These are phyloP conservation scores for Caranx melampygus DNA, from an alignment of 2,113 vertebrate genomes.

Conservation along the genomic window DNA sequence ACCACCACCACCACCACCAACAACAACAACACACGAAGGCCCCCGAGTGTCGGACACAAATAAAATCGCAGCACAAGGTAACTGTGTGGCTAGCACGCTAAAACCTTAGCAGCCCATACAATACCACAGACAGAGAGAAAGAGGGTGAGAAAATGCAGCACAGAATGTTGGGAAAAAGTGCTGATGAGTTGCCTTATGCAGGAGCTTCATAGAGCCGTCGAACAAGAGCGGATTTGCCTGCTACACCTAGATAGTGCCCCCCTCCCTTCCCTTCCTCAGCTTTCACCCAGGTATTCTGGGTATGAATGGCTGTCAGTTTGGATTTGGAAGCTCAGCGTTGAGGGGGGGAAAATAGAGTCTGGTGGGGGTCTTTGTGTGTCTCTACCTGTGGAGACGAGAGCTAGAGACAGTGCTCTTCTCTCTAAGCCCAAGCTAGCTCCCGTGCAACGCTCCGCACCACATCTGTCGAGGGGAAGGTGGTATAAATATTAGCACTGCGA, in stretches of 20 bases:
- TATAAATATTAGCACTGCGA: conserved; percentile 49
- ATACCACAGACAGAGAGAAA: conserved; percentile 38
- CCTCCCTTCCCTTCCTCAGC: conserved; percentile 64
- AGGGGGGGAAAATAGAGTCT: conserved; percentile 79
- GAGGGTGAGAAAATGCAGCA: conserved; percentile 39
- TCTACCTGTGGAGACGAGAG: conserved; percentile 77
- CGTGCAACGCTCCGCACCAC: conserved; percentile 39
- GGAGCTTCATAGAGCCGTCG: conserved; percentile 71
- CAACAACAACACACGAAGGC: conserved; percentile 64
- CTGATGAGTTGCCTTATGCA: conserved; percentile 74
- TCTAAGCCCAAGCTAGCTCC: conserved; percentile 54
- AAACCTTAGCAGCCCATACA: conserved; percentile 63
- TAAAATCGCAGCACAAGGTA: conserved; percentile 78
- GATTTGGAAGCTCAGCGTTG: conserved; percentile 82
- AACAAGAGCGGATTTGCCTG: conserved; percentile 84
- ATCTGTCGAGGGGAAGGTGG: conserved; percentile 12
- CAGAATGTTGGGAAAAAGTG: conserved; percentile 69
- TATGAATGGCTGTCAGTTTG: conserved; percentile 86
- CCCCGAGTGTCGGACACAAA: conserved; percentile 69
- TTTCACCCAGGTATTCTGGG: conserved; percentile 84
- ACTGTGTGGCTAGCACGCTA: conserved; percentile 58
- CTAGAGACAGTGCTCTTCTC: conserved; percentile 60
- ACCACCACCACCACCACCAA: conserved; percentile 46
- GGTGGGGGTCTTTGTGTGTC: conserved; percentile 80
- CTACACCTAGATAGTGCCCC: conserved; percentile 82